A percentile compares a stretch with the other conserved stretches of the same genome.
Conservation (phyloP, 2,113 vertebrate genomes). For the Nannospalax galili region DNA sequence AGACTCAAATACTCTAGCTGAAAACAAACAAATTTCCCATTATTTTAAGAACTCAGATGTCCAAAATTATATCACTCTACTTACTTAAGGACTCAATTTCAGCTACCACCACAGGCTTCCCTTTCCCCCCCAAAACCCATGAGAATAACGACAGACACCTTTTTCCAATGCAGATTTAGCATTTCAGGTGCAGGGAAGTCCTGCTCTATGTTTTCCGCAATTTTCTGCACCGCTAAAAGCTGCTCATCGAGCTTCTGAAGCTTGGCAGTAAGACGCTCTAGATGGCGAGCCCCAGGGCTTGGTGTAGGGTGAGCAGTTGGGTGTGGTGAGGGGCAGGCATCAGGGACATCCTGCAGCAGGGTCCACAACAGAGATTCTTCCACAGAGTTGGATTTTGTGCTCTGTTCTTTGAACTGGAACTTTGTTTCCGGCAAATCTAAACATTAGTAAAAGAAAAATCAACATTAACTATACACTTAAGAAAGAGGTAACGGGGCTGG, state of each 20-base stretch:
- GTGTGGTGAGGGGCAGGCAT: neutral
- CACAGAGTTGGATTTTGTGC: conserved; percentile 4
- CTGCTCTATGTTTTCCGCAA: conserved; percentile 90
- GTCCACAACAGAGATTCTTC: conserved; percentile 72
- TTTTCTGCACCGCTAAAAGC: conserved; percentile 88
- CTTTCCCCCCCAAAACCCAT: neutral
- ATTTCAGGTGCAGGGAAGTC: conserved; percentile 87
- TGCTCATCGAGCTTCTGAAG: conserved; percentile 90
- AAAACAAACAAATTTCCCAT: neutral
- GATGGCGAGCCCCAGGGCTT: neutral
- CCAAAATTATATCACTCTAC: neutral
- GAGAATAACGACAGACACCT: conserved; percentile 2
- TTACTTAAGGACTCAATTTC: neutral
- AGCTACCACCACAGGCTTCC: neutral
- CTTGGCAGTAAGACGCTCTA: conserved; percentile 84
- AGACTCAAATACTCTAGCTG: neutral
- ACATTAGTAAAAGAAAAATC: conserved; percentile 1
- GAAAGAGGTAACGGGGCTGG: neutral
- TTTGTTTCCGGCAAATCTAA: conserved; percentile 44
- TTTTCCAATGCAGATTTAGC: conserved; percentile 76
- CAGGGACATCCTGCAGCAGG: conserved; percentile 26
- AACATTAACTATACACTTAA: conserved; percentile 34
- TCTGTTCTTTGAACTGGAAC: conserved; percentile 24
- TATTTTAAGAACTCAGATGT: neutral
- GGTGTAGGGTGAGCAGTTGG: neutral